Base-by-base conservation (phyloP, 2,888 invertebrate species). In the Brachynemurus nebulosus region DNA sequence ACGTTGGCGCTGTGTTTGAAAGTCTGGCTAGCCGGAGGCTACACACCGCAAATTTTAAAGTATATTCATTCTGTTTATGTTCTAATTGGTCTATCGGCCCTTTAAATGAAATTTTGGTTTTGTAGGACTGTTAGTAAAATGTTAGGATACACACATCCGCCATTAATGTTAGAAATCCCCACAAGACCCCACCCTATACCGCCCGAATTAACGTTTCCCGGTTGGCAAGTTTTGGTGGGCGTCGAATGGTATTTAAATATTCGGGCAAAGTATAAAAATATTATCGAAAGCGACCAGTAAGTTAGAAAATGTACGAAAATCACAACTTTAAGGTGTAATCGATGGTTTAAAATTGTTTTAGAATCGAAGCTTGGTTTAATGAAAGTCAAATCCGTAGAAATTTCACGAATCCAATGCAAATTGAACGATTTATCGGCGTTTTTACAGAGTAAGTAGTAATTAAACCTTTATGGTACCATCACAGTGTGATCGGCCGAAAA, bases 351-450 rank as follows among this genome's bases (percentile, higher is more conserved):
- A 45, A 44, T 42, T 19, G 34, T 63, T 61, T 18, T 57, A 81
- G 81, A 53, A 69, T 80, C 40, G 63, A 68, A 25, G 76, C 80
- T 0, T 82, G 80, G 80, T 61, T 81, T 61, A 81, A 80, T 57
- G 69, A 72, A 1, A 81, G 80, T 80, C 80, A 81, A 59, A 61
- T 80, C n/a, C 64, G 69, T 33, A 72, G 72, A 47, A 70, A 70
- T 48, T 78, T 72, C 54, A 78, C 76, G 1, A 77, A 74, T 53
- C 76, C 79, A 4, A 72, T 74, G 73, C 75, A 76, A 52, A 63
- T 78, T 4, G 72, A 76, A 47, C 69, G 69, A 27, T 66, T 81
- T 9, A 58, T 71, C 7, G 66, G 67, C n/a, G 64, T 66, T 2
- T 68, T 78, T 5, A 66, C 68, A 37, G 68, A 71, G 80, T 80